Conservation (phyloP, 2,113 vertebrate species). For the Sorex araneus region DNA sequence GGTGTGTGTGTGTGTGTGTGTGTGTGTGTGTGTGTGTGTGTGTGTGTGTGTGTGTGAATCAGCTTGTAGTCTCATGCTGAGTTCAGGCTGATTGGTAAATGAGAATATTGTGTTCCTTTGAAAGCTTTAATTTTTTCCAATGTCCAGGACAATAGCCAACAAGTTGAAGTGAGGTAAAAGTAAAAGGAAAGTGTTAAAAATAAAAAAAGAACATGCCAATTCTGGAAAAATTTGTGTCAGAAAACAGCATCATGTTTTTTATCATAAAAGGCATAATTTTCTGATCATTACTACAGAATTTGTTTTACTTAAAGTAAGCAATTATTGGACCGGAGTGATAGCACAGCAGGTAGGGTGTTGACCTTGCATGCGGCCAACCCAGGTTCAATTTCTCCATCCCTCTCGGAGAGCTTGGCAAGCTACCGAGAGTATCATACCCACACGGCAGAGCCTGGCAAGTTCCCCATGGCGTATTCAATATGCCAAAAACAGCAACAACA, state of each 20-base stretch:
- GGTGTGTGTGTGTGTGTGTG: too few relatives aligned
- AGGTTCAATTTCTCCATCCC: too few relatives aligned
- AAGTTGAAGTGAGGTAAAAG: slow-evolving; percentile 68
- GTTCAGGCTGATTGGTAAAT: background rate
- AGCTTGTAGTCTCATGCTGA: background rate
- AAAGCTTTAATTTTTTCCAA: background rate
- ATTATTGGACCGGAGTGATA: too few relatives aligned
- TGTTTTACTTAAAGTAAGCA: slow-evolving; percentile 71
- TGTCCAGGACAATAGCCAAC: background rate
- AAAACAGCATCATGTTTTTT: slow-evolving; percentile 69
- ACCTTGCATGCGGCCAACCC: too few relatives aligned
- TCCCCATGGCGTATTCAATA: too few relatives aligned
- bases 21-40: too few relatives aligned
- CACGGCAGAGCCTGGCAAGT: too few relatives aligned
- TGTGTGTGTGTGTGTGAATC: background rate
- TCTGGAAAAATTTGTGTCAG: slow-evolving; percentile 76
- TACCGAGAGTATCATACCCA: too few relatives aligned
- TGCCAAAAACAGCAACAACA: too few relatives aligned
- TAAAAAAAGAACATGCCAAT: slow-evolving; percentile 62
- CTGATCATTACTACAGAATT: slow-evolving; percentile 56
- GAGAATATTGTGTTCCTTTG: background rate
- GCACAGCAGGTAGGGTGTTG: too few relatives aligned
- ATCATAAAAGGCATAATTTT: slow-evolving; percentile 66
- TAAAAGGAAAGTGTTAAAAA: slow-evolving; percentile 72
- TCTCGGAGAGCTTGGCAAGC: too few relatives aligned